Conservation (phyloP, 2,113 vertebrate species). For the Poeciliopsis turrubarensis region DNA sequence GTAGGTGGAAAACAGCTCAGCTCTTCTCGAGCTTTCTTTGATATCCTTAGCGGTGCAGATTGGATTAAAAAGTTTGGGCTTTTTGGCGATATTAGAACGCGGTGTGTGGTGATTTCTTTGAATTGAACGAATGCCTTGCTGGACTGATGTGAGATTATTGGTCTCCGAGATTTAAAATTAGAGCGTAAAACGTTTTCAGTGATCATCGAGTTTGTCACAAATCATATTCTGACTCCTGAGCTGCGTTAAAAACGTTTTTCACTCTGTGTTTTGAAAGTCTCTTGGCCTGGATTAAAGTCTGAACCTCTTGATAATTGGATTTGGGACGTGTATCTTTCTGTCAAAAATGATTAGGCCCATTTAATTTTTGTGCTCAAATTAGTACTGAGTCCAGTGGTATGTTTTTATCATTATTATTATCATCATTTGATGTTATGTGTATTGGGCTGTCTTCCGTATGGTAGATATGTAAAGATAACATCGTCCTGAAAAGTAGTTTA, state of each 20-base stretch:
- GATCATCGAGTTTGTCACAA: background rate
- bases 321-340: constrained; percentile 57
- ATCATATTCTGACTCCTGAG: background rate
- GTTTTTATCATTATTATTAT: constrained; percentile 10
- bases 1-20: constrained; percentile 1
- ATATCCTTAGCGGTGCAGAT: constrained; percentile 6
- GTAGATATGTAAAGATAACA: constrained; percentile 2
- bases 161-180: background rate
- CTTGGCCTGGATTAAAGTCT: constrained; percentile 50
- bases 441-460: constrained; percentile 13
- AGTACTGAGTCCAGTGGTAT: constrained; percentile 19
- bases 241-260: background rate
- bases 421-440: constrained; percentile 32
- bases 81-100: constrained; percentile 6
- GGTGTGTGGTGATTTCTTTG: background rate
- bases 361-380: constrained; percentile 14
- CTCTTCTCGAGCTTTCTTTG: constrained; percentile 16
- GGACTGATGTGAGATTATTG: background rate
- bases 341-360: constrained; percentile 61
- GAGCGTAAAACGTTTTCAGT: background rate
- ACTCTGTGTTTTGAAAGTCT: constrained; percentile 36
- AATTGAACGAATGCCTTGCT: background rate
- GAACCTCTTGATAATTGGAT: constrained; percentile 58
- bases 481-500: background rate
- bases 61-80: constrained; percentile 10